Evolutionary conservation across 2,113 vertebrate genomes (phyloP).

Genomic region (Aphelocoma coerulescens): DNA sequence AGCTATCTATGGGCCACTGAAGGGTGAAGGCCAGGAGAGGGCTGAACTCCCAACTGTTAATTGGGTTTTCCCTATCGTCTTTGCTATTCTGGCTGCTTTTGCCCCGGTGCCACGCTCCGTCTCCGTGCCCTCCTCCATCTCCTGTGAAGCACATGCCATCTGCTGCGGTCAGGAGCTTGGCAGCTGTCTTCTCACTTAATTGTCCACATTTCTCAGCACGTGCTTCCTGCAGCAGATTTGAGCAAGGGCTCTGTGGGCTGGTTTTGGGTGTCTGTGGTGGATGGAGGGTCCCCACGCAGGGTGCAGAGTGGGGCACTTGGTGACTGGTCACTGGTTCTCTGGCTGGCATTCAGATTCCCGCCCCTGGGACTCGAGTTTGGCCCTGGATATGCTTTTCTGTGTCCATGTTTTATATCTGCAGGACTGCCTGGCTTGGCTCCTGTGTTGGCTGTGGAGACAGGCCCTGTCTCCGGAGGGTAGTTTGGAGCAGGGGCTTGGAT

Average conservation of each 20-base stretch:
- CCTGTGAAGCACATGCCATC: slow-evolving; percentile 54
- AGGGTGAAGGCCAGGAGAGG: not conserved
- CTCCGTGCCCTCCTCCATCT: not conserved
- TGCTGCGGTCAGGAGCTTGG: slow-evolving; percentile 62
- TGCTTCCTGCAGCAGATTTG: not conserved
- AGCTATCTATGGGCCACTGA: not conserved
- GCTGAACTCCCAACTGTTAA: not conserved
- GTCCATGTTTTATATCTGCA: not conserved
- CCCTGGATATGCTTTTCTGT: not conserved
- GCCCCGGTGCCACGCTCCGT: not conserved
- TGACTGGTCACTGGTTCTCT: not conserved
- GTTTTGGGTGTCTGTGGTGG: not conserved
- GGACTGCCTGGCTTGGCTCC: not conserved
- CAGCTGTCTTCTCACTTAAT: slow-evolving; percentile 56
- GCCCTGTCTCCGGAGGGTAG: not conserved
- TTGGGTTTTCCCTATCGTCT: not conserved
- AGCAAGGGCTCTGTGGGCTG: not conserved
- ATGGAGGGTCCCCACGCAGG: not conserved
- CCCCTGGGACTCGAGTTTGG: not conserved
- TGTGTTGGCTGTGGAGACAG: not conserved
- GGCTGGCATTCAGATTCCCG: not conserved
- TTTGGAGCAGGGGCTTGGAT: not conserved
- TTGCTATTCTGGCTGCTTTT: not conserved
- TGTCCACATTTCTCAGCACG: slow-evolving; percentile 26
- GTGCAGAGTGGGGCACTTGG: fast-evolving